Conservation (phyloP, 2,888 invertebrate species). For the Drosophila tanythrix region DNA sequence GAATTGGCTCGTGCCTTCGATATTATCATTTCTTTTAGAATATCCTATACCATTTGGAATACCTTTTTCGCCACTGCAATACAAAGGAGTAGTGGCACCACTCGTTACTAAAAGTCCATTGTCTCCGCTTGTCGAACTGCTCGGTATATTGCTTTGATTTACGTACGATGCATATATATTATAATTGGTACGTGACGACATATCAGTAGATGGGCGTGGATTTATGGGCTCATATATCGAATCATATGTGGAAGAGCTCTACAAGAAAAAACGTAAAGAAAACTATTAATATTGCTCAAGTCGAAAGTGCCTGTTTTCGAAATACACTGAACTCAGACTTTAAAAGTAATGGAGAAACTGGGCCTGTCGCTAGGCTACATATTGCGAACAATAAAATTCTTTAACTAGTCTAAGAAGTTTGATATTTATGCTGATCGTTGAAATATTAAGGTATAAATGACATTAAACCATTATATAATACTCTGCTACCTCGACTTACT, state of each 20-base stretch:
- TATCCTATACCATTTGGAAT: slow-evolving; percentile 43
- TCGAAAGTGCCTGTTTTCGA: background rate
- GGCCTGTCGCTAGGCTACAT: background rate
- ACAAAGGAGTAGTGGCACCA: slow-evolving; percentile 64
- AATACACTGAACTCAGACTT: background rate
- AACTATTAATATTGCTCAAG: background rate
- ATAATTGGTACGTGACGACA: slow-evolving; percentile 89
- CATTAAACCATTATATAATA: background rate
- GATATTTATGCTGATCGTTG: background rate
- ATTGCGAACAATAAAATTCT: background rate
- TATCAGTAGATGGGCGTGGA: slow-evolving; percentile 90
- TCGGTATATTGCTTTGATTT: slow-evolving; percentile 80
- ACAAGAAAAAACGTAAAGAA: slow-evolving; percentile 42
- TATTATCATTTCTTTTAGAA: slow-evolving; percentile 93
- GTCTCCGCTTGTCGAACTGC: slow-evolving; percentile 1
- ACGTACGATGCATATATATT: slow-evolving; percentile 89
- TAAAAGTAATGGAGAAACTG: background rate
- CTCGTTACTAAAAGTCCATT: slow-evolving; percentile 34
- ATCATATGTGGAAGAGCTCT: slow-evolving; percentile 92
- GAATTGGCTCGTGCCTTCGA: slow-evolving; percentile 93
- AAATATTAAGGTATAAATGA: background rate
- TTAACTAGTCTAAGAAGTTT: background rate
- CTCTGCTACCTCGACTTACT: background rate
- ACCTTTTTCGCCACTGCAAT: slow-evolving; percentile 64
- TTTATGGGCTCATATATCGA: slow-evolving; percentile 97